phyloP scores from a whole-genome alignment of 2,797 vertebrate species.

The Philypnodon macrostomus region DNA sequence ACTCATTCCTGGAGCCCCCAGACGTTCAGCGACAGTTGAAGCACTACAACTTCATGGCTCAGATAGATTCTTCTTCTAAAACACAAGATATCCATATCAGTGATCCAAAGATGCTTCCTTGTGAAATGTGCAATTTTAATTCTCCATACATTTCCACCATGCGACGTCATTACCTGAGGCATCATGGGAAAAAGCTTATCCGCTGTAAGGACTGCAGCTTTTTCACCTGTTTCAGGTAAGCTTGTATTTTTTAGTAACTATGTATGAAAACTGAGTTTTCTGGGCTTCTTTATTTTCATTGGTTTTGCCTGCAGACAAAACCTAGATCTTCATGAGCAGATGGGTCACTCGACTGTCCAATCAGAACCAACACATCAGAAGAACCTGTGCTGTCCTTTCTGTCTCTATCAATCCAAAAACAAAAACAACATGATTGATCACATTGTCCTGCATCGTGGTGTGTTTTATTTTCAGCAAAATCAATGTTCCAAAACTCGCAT shows the following conservation, averaged over 20 bases:
- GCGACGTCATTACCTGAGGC: conserved; percentile 86
- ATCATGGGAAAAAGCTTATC: conserved; percentile 88
- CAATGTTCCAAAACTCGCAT: rapidly evolving
- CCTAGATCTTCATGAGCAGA: conserved; percentile 86
- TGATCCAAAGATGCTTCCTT: conserved; percentile 75
- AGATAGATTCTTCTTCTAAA: conserved; percentile 61
- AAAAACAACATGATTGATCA: conserved; percentile 96
- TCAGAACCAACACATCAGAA: conserved; percentile 77
- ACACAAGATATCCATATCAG: conserved; percentile 23
- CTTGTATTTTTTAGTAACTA: background rate
- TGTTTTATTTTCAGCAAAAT: background rate
- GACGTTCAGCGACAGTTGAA: conserved; percentile 89
- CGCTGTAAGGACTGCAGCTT: conserved; percentile 91
- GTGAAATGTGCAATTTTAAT: conserved; percentile 90
- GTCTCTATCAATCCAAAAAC: conserved; percentile 92
- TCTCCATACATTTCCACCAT: conserved; percentile 86
- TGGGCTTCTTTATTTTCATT: background rate
- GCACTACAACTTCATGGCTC: conserved; percentile 83
- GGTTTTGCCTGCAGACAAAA: conserved; percentile 76
- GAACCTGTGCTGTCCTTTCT: conserved; percentile 89
- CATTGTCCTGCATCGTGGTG: conserved; percentile 91
- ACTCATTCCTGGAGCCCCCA: conserved; percentile 84
- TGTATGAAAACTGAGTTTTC: background rate
- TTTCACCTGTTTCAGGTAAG: conserved; percentile 88
- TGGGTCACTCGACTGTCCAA: conserved; percentile 77